Evolutionary conservation across 2,113 vertebrate genomes (phyloP).

Genomic region (Odobenus rosmarus): DNA sequence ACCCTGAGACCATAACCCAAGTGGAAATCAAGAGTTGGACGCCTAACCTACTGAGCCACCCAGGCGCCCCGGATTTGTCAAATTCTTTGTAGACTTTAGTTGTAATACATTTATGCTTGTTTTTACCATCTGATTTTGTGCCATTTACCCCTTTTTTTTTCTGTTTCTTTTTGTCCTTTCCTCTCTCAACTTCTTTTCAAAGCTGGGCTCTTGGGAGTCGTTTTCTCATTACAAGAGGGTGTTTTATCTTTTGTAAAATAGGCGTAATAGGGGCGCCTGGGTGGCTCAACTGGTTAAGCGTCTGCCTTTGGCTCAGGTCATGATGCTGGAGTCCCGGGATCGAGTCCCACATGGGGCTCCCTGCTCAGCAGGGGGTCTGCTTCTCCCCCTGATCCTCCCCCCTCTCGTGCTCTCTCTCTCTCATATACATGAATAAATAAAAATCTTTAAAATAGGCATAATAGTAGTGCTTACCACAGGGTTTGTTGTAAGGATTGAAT

Average conservation of each 20-base stretch:
- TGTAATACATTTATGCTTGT: neutral
- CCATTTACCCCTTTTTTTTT: neutral
- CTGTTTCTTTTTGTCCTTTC: neutral
- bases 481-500: constrained; percentile 25
- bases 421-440: too few species aligned
- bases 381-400: too few species aligned
- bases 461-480: neutral
- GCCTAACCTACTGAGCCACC: neutral
- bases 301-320: too few species aligned
- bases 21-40: neutral
- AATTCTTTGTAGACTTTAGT: neutral
- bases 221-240: neutral
- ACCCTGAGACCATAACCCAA: neutral
- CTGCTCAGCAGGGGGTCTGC: too few species aligned
- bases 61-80: neutral
- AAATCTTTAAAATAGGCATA: neutral
- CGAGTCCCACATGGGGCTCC: too few species aligned
- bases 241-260: constrained; percentile 28
- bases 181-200: neutral
- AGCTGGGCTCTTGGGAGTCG: neutral
- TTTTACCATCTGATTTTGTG: constrained; percentile 2
- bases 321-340: too few species aligned
- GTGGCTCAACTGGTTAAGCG: too few species aligned
- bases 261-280: neutral
- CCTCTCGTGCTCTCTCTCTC: too few species aligned